phyloP scores from a whole-genome alignment of 2,888 invertebrate genomes.

The Apodemia zela region DNA sequence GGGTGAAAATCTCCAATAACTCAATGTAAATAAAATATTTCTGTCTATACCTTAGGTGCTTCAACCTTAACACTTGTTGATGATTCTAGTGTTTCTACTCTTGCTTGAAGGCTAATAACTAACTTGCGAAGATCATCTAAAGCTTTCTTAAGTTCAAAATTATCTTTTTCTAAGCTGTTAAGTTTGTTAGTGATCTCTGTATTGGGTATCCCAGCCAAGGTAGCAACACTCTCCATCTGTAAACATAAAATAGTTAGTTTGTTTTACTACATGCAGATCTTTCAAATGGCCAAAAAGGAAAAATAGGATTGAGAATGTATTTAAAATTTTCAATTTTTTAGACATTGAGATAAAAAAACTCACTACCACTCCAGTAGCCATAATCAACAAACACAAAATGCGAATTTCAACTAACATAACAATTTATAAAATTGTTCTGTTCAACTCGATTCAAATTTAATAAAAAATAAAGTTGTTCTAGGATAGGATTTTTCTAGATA shows the following conservation, averaged over 20 bases:
- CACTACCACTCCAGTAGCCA: no score
- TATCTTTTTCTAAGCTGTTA: slow-evolving; percentile 80
- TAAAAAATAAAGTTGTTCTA: no score
- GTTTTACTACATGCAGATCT: background rate
- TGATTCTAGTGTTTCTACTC: slow-evolving; percentile 64
- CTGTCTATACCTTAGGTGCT: slow-evolving; percentile 44
- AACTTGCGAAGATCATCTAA: slow-evolving; percentile 68
- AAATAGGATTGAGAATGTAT: no score
- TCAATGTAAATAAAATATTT: slow-evolving; percentile 16
- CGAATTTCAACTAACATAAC: no score
- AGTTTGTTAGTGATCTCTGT: slow-evolving; percentile 79
- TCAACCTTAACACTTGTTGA: slow-evolving; percentile 42
- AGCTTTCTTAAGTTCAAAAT: slow-evolving; percentile 71
- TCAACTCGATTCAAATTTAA: no score
- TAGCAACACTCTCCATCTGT: slow-evolving; percentile 84
- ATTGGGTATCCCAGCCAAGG: slow-evolving; percentile 76
- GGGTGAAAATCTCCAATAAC: no score
- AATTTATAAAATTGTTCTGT: no score
- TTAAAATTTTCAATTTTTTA: no score
- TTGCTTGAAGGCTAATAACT: slow-evolving; percentile 67
- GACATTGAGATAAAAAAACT: no score
- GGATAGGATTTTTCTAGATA: no score
- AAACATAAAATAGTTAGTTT: slow-evolving; percentile 29
- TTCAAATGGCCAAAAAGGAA: background rate
- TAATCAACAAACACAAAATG: no score